A percentile compares a stretch with the other conserved stretches of the same genome.
Conservation (phyloP, 2,888 invertebrate species). For the Chalcosyrphus nemorum region DNA sequence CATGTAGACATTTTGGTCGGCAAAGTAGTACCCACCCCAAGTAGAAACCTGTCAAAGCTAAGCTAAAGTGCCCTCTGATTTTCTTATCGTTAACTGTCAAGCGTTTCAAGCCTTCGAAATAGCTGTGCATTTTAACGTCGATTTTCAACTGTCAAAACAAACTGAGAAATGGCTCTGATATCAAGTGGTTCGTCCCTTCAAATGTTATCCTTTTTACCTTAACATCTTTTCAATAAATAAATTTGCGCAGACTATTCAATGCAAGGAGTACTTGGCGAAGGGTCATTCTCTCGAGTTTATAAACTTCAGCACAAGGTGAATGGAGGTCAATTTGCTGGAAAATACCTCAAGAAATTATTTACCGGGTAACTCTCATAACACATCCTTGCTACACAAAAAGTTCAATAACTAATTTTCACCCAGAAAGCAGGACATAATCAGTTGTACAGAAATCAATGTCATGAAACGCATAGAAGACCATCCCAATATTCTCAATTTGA, state of each 20-base stretch:
- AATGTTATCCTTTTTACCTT: neutral
- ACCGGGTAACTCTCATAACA: conserved; percentile 81
- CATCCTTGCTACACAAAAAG: neutral
- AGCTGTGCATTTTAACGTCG: neutral
- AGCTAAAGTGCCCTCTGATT: neutral
- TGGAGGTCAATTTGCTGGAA: conserved; percentile 85
- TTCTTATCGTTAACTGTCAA: neutral
- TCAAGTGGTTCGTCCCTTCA: neutral
- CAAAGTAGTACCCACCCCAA: too few relatives aligned
- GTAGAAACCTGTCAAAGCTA: too few relatives aligned
- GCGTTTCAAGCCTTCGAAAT: neutral
- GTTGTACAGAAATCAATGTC: conserved; percentile 85
- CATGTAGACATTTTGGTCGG: too few relatives aligned
- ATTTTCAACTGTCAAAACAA: conserved; percentile 1
- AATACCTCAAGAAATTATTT: conserved; percentile 85
- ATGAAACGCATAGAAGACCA: conserved; percentile 85
- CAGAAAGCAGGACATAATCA: conserved; percentile 82
- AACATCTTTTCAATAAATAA: neutral
- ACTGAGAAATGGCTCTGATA: neutral
- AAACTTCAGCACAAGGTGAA: conserved; percentile 85
- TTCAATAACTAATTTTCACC: neutral
- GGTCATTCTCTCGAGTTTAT: conserved; percentile 87
- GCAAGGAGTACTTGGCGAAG: conserved; percentile 87
- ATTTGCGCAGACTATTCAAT: conserved; percentile 85
- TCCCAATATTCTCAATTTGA: conserved; percentile 85